These are phyloP conservation scores for Brachynemurus nebulosus DNA, from an alignment of 2,888 invertebrate genomes.

Conservation along the genomic window DNA sequence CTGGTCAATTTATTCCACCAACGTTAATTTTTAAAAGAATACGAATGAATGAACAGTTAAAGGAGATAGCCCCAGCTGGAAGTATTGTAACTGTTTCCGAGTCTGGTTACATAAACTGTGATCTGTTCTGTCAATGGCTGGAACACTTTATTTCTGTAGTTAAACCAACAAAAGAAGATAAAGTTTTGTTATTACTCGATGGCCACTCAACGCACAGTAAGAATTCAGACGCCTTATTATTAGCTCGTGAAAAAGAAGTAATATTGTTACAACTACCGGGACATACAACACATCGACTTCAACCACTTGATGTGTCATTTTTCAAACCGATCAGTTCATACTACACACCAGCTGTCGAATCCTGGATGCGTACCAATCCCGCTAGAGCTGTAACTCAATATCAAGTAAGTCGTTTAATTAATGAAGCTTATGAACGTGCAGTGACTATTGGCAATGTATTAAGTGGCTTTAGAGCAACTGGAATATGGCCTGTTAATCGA, in stretches of 20 bases:
- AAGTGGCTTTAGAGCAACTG: not conserved
- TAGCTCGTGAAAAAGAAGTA: constrained; percentile 19
- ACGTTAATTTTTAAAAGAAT: constrained; percentile 19
- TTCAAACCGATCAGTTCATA: constrained; percentile 16
- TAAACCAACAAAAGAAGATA: constrained; percentile 15
- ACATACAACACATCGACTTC: constrained; percentile 20
- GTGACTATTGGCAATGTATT: not conserved
- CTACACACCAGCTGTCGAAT: constrained; percentile 15
- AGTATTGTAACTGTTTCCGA: constrained; percentile 13
- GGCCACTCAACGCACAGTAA: constrained; percentile 21
- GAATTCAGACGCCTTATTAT: constrained; percentile 18
- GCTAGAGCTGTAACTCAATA: constrained; percentile 14
- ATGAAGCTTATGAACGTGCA: too few species aligned
- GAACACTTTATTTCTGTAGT: constrained; percentile 25
- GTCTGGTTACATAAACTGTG: constrained; percentile 19
- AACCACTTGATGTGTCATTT: constrained; percentile 20
- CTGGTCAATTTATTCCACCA: constrained; percentile 18
- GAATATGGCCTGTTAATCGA: not conserved
- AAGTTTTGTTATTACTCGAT: constrained; percentile 21
- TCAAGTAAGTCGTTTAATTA: too few species aligned
- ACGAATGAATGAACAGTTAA: constrained; percentile 13
- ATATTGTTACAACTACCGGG: constrained; percentile 19
- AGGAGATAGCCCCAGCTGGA: constrained; percentile 14
- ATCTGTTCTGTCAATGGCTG: constrained; percentile 21
- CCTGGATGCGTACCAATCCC: constrained; percentile 15